Conservation (phyloP, 2,888 invertebrate genomes). For the Beris morrisii region DNA sequence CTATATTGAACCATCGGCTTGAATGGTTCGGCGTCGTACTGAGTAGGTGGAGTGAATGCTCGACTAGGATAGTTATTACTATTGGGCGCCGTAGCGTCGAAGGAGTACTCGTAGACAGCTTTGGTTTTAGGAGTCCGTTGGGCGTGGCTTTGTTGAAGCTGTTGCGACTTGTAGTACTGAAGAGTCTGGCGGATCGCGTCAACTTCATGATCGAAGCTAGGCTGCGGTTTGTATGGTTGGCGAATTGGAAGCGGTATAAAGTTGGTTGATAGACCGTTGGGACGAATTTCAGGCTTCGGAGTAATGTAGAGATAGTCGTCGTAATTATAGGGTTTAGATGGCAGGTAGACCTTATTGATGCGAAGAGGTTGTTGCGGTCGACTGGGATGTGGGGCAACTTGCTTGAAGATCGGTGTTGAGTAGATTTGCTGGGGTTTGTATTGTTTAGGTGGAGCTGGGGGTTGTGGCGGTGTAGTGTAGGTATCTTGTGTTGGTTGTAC, state of each 20-base stretch:
- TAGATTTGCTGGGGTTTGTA: constrained; percentile 29
- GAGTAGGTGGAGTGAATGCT: constrained; percentile 44
- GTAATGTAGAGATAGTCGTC: constrained; percentile 56
- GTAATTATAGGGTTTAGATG: constrained; percentile 37
- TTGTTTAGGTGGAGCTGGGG: constrained; percentile 24
- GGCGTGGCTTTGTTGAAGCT: constrained; percentile 54
- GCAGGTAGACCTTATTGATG: constrained; percentile 23
- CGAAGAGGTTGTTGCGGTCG: constrained; percentile 22
- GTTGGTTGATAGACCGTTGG: constrained; percentile 44
- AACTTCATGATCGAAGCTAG: constrained; percentile 66
- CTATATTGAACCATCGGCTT: constrained; percentile 64
- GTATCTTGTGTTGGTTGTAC: not conserved
- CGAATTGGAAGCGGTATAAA: constrained; percentile 27
- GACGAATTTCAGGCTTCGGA: constrained; percentile 59
- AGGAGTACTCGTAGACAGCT: constrained; percentile 72
- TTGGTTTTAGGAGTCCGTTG: constrained; percentile 56
- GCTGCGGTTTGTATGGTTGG: constrained; percentile 45
- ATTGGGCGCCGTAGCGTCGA: constrained; percentile 60
- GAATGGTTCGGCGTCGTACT: constrained; percentile 64
- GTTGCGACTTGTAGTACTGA: constrained; percentile 63
- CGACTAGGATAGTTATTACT: constrained; percentile 49
- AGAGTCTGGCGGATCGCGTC: constrained; percentile 68
- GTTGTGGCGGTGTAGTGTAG: not conserved
- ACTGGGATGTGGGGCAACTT: not conserved
- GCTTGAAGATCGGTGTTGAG: constrained; percentile 5